Conservation (phyloP, 2,113 vertebrate genomes). For the Gymnarchus niloticus region DNA sequence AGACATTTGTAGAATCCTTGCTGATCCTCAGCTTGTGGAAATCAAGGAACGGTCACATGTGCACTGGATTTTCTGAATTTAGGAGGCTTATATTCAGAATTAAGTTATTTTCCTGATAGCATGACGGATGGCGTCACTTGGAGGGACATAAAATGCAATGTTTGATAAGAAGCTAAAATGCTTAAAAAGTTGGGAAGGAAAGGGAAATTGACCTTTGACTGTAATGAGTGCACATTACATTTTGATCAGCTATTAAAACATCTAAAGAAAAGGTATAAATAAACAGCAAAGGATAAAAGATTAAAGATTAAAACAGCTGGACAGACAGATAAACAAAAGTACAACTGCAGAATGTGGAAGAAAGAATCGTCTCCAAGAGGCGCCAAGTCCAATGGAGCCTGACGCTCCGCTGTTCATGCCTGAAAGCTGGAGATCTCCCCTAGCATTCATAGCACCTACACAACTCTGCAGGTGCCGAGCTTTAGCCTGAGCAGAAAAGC, state of each 20-base stretch:
- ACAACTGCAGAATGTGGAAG: not conserved
- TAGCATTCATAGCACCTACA: not conserved
- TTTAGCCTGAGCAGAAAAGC: not conserved
- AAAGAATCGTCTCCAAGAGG: no score
- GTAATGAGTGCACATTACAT: not conserved
- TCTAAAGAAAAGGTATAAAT: not conserved
- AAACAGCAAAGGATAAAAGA: not conserved
- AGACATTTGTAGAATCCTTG: not conserved
- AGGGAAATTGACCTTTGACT: no score
- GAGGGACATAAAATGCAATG: not conserved
- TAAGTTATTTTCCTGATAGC: not conserved
- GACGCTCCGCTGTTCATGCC: not conserved
- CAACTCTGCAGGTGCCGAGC: not conserved
- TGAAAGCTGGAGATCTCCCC: not conserved
- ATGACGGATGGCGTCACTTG: not conserved
- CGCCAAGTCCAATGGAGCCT: no score
- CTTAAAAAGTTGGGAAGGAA: not conserved
- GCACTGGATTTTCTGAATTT: not conserved
- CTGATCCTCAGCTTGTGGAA: constrained; percentile 1
- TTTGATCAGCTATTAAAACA: not conserved
- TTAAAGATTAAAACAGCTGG: not conserved
- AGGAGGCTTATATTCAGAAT: not conserved
- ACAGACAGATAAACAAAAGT: not conserved
- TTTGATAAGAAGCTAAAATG: not conserved
- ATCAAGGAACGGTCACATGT: not conserved